phyloP scores from a whole-genome alignment of 2,888 invertebrate genomes.

The Brachyopa scutellaris region DNA sequence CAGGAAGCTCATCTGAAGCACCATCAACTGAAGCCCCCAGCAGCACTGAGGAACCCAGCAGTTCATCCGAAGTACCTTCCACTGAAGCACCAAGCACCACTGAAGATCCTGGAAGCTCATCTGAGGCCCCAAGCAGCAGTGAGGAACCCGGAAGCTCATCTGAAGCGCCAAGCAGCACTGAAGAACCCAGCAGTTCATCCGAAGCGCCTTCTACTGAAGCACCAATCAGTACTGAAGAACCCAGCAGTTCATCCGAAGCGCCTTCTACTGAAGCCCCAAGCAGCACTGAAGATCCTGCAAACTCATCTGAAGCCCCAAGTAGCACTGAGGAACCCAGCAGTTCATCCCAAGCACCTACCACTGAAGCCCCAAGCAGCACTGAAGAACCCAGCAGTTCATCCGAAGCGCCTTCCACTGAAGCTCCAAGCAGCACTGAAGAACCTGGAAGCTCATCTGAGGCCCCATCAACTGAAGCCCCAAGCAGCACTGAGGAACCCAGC shows the following conservation, averaged over 20 bases:
- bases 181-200: too few species aligned
- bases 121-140: background rate
- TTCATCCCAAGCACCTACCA: background rate
- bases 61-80: slow-evolving; percentile 54
- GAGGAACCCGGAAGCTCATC: background rate
- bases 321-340: background rate
- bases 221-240: slow-evolving; percentile 68
- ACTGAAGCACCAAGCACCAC: background rate
- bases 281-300: slow-evolving; percentile 25
- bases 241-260: too few species aligned
- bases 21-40: too few species aligned
- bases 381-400: slow-evolving; percentile 13
- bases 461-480: too few species aligned
- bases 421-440: slow-evolving; percentile 70
- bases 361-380: background rate
- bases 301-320: slow-evolving; percentile 24
- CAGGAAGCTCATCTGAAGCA: too few species aligned
- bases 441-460: too few species aligned
- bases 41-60: slow-evolving; percentile 25
- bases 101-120: background rate
- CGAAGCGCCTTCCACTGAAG: too few species aligned
- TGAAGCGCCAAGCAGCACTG: background rate
- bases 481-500: slow-evolving; percentile 9
- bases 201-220: too few species aligned
- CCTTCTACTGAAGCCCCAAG: too few species aligned